Evolutionary conservation across 1,140 invertebrate species (phyloP).

Genomic region (Pachypsylla venusta): DNA sequence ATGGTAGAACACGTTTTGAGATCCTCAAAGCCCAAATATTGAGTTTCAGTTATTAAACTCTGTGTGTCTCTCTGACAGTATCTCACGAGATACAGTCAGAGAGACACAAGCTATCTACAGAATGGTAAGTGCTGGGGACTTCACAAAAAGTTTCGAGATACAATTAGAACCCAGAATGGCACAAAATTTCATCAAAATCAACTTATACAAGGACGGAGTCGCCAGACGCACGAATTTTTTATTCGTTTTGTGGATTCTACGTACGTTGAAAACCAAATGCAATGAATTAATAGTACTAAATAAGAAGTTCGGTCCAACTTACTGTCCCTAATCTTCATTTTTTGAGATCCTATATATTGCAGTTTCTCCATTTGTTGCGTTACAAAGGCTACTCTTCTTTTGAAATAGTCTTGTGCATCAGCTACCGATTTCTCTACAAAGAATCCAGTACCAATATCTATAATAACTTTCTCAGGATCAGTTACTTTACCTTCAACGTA

Average conservation of each 20-base stretch:
- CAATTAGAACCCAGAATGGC: not conserved
- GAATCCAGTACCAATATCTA: slow-evolving; percentile 91
- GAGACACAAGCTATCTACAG: no score
- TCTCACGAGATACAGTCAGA: no score
- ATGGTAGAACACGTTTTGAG: not conserved
- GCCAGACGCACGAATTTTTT: no score
- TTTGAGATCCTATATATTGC: slow-evolving; percentile 67
- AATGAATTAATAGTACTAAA: not conserved
- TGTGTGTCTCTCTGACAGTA: no score
- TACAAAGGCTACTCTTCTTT: slow-evolving; percentile 76
- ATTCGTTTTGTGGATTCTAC: no score
- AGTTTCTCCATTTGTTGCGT: slow-evolving; percentile 90
- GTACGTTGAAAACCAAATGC: no score
- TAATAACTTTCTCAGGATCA: slow-evolving; percentile 67
- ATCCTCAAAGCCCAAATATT: not conserved
- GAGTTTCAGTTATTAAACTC: not conserved
- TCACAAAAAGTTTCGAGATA: not conserved
- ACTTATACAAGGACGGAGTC: not conserved
- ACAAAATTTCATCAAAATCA: not conserved
- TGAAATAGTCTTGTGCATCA: slow-evolving; percentile 80
- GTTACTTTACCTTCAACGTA: slow-evolving; percentile 78
- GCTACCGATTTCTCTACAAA: slow-evolving; percentile 68
- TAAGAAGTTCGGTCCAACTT: slow-evolving; percentile 27
- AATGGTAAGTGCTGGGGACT: no score
- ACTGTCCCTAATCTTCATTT: slow-evolving; percentile 68